Base-by-base conservation (phyloP, 1,140 invertebrate genomes). In the Aradophagus sp. region DNA sequence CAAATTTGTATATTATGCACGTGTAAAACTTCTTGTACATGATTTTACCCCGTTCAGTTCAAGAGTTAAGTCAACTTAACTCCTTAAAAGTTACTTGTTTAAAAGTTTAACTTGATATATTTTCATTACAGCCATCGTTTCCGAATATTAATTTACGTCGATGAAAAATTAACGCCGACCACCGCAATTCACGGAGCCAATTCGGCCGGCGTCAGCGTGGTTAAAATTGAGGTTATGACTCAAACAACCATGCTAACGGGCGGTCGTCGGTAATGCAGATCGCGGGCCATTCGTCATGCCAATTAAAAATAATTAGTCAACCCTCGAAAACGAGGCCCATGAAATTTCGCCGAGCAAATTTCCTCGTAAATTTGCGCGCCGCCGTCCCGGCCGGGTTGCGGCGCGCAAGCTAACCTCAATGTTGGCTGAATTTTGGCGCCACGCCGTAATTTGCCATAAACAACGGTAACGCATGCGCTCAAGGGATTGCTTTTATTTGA, bases 291-390 rank as follows among this genome's bases (percentile, higher is more conserved):
- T 41, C 55, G 16, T 65, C 59, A 55, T 39, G 34, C 45, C 67
- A 71, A 71, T 71, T 71, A 71, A 71, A 71, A 71, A 71, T 65
- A 71, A 71, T 65, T 70, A 63, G 58, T 63, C 47, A 71, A 71
- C 31, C 47, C 14, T 35, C 11, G 10, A 52, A 26, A 15, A 10
- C n/a, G 20, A 7, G 23, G n/a, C 7, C 15, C 5, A 19, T 53
- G 42, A 53, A 50, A 32, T 34, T 56, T 38, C 2, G 44, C n/a
- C 32, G 8, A 16, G n/a, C 29, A 36, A 38, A 50, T 50, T 69
- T 56, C 38, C 7, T 69, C 58, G 52, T 58, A 69, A 62, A 69
- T 69, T 69, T 4, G n/a, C 3, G 42, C 29, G 27, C 13, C 10
- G n/a, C 29, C 31, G 42, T 26, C 59, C 5, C 5, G 16, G 32